These are phyloP conservation scores for Gasteruption jaculator DNA, from an alignment of 2,888 invertebrate genomes.

Conservation along the genomic window DNA sequence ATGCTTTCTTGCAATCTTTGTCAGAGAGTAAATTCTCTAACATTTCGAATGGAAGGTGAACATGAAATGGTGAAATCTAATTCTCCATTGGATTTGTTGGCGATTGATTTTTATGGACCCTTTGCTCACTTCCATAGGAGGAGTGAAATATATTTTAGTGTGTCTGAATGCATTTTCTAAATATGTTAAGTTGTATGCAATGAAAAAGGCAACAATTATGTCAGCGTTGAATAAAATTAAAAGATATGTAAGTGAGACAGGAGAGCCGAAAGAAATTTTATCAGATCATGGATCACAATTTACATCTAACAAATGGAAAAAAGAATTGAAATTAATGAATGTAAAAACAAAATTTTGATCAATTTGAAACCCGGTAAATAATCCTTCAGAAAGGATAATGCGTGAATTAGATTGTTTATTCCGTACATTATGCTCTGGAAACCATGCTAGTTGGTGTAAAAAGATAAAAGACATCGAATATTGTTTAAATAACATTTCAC, in stretches of 20 bases:
- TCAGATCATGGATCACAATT: slow-evolving; percentile 25
- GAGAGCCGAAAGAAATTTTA: slow-evolving; percentile 14
- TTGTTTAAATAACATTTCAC: slow-evolving; percentile 1
- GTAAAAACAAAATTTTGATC: background rate
- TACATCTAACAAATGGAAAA: slow-evolving; percentile 1
- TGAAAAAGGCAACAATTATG: slow-evolving; percentile 23
- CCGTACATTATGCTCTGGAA: background rate
- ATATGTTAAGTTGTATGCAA: slow-evolving; percentile 26
- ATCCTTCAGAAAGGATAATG: slow-evolving; percentile 7
- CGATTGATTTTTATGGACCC: slow-evolving; percentile 9
- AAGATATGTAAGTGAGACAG: slow-evolving; percentile 8
- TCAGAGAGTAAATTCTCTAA: slow-evolving; percentile 16
- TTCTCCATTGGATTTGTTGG: slow-evolving; percentile 1
- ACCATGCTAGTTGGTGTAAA: slow-evolving; percentile 1
- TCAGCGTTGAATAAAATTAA: slow-evolving; percentile 13
- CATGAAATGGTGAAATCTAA: background rate
- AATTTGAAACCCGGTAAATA: too few species aligned
- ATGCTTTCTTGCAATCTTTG: slow-evolving; percentile 21
- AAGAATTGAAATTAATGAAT: background rate
- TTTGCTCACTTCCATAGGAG: background rate
- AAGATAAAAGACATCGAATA: background rate
- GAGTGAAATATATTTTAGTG: slow-evolving; percentile 26
- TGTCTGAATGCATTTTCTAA: slow-evolving; percentile 28
- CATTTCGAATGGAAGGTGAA: slow-evolving; percentile 19
- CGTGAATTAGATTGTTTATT: slow-evolving; percentile 7